Evolutionary conservation across 2,113 vertebrate genomes (phyloP), one percentile per base, ranked within the genome.

Genomic region (Taurulus bubalis): DNA sequence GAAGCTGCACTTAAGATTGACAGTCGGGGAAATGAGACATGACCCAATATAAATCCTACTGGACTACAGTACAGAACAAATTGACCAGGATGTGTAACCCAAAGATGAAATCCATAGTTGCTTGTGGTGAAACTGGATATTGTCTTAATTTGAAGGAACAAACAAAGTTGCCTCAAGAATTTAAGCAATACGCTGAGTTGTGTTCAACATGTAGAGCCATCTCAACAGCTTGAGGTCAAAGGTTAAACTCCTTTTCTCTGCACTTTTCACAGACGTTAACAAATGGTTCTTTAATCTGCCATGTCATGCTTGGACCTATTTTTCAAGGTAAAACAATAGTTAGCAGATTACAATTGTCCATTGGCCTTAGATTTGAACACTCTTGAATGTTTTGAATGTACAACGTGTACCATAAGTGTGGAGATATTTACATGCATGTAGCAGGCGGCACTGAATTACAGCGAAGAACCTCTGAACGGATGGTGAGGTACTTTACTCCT

Each of bases 361-460:
- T 63, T 30, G 67, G 79, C 76, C 45, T 84, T 85, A 71, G 53
- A 20, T 83, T 83, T 69, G 40, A 71, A 47, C 47, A 76, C 14
- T 34, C 22, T 53, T 32, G 58, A 82, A 42, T 88, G 77, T 86
- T 87, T 49, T 90, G 85, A 91, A 89, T 93, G 91, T 93, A 87
- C 10, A 69, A 32, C 55, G 45, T 72, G 82, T 73, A 87, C 53
- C 28, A 28, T 82, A 59, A 67, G 74, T 88, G 89, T 89, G 77
- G 74, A 86, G 60, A 84, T 87, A 85, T 87, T 85, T 82, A 87
- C 71, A 85, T 82, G 60, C 87, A 79, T 87, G 92, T 84, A 83
- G 91, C 91, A 90, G 83, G 80, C 51, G 59, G 87, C 78, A 90
- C 84, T 85, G 85, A 83, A 53, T 76, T 74, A 82, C 85, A 82